Conservation (phyloP, 2,888 invertebrate species). For the Cheilosia urbana region DNA sequence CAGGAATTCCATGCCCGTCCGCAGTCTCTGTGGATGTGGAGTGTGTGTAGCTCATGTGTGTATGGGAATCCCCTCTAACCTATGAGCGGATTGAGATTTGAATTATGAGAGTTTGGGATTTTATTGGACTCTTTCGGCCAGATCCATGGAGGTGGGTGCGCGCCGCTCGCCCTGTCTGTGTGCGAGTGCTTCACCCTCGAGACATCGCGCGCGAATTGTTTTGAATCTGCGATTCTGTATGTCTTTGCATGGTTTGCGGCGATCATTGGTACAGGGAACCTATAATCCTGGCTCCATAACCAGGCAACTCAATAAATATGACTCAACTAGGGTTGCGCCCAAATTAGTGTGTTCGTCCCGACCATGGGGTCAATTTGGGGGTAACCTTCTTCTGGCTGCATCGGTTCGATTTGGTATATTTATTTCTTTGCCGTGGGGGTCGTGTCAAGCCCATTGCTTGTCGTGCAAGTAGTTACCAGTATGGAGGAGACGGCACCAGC, state of each 20-base stretch:
- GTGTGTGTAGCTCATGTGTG: constrained; percentile 34
- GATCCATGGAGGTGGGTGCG: constrained; percentile 53
- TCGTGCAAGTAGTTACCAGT: constrained; percentile 49
- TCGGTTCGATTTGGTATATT: constrained; percentile 64
- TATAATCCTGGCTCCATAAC: constrained; percentile 65
- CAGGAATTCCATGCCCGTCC: constrained; percentile 79
- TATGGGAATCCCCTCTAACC: neutral
- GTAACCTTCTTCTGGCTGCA: constrained; percentile 19
- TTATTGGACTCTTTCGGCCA: constrained; percentile 40
- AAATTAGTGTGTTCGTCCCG: constrained; percentile 69
- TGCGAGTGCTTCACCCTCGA: constrained; percentile 50
- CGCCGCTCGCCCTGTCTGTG: neutral
- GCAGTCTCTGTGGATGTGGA: neutral
- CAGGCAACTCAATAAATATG: constrained; percentile 70
- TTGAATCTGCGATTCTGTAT: constrained; percentile 34
- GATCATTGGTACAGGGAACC: constrained; percentile 43
- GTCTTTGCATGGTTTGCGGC: constrained; percentile 59
- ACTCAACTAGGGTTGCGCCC: constrained; percentile 71
- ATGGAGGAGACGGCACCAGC: neutral
- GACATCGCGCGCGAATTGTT: constrained; percentile 53
- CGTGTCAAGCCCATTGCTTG: constrained; percentile 72
- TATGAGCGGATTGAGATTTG: constrained; percentile 44
- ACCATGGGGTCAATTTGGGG: constrained; percentile 65
- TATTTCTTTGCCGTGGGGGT: constrained; percentile 65
- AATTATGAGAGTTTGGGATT: constrained; percentile 64